A percentile compares a stretch with the other conserved stretches of the same genome.
Conservation (phyloP, 2,113 vertebrate genomes). For the Pardalotus punctatus region DNA sequence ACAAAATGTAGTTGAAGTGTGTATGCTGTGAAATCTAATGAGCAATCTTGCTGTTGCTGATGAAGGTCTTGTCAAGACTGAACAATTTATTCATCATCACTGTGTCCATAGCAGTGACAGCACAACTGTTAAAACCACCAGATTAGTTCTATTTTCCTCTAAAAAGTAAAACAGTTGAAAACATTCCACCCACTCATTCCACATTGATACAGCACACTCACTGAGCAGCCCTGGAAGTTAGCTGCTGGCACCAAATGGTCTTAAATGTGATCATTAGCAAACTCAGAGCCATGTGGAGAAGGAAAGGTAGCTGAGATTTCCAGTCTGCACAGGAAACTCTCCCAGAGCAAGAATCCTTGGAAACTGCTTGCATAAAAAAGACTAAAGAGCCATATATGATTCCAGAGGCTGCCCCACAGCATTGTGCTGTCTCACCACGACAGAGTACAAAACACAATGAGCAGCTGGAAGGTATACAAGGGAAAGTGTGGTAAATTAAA, state of each 20-base stretch:
- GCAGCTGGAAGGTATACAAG: not conserved
- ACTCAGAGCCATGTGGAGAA: not conserved
- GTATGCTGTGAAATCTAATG: conserved; percentile 38
- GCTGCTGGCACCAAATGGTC: conserved; percentile 35
- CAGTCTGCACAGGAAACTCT: not conserved
- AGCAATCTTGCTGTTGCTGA: conserved; percentile 40
- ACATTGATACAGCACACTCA: not conserved
- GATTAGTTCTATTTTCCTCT: conserved; percentile 37
- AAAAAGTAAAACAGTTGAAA: conserved; percentile 52
- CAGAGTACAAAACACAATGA: not conserved
- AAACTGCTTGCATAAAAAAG: not conserved
- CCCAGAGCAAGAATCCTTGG: not conserved
- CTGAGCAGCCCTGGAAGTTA: conserved; percentile 39
- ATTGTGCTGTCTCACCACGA: not conserved
- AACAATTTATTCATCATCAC: conserved; percentile 34
- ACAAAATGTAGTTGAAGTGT: not conserved
- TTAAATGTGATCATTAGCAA: conserved; percentile 3
- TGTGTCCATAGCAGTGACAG: conserved; percentile 9
- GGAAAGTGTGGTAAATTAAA: not conserved
- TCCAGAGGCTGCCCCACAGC: not conserved
- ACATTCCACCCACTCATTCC: conserved; percentile 49
- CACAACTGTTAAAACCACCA: conserved; percentile 47
- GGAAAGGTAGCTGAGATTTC: conserved; percentile 4
- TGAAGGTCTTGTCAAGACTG: conserved; percentile 46
- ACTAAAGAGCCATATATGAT: accelerated